Conservation (phyloP, 2,888 invertebrate genomes). For the Neocrepidodera transversa region DNA sequence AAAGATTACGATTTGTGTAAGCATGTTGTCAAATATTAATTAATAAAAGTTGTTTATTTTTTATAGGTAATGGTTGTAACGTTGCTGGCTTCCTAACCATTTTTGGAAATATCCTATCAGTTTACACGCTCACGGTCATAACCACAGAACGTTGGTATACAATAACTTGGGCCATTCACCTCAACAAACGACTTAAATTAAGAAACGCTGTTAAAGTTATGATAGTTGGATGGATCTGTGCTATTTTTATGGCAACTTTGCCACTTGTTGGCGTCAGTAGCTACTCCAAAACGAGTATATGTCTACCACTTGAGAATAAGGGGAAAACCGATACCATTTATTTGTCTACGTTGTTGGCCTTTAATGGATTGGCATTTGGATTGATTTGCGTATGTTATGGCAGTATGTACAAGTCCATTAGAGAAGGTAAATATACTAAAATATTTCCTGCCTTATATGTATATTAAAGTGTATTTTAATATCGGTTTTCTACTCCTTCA, state of each 20-base stretch:
- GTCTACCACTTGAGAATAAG: conserved; percentile 69
- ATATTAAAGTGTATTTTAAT: background rate
- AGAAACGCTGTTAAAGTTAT: conserved; percentile 66
- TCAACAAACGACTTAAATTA: conserved; percentile 67
- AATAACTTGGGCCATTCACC: conserved; percentile 68
- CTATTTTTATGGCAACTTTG: conserved; percentile 65
- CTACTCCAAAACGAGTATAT: conserved; percentile 72
- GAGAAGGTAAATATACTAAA: conserved; percentile 47
- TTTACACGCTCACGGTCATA: conserved; percentile 71
- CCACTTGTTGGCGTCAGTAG: conserved; percentile 70
- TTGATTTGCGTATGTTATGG: conserved; percentile 70
- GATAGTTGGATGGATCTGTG: conserved; percentile 67
- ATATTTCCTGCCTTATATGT: no score
- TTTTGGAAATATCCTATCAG: conserved; percentile 70
- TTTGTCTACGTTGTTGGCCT: conserved; percentile 64
- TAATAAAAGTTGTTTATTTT: conserved; percentile 7
- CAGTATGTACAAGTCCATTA: conserved; percentile 68
- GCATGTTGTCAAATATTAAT: background rate
- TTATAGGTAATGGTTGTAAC: conserved; percentile 65
- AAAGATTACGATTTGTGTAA: no score
- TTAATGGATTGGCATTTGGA: conserved; percentile 70
- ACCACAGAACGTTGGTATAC: conserved; percentile 69
- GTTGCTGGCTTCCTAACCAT: conserved; percentile 72
- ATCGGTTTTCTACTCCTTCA: no score
- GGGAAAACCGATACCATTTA: conserved; percentile 64